Conservation (phyloP, 37 sponge, comb jelly and placozoan genomes). For the Mnemiopsis leidyi region DNA sequence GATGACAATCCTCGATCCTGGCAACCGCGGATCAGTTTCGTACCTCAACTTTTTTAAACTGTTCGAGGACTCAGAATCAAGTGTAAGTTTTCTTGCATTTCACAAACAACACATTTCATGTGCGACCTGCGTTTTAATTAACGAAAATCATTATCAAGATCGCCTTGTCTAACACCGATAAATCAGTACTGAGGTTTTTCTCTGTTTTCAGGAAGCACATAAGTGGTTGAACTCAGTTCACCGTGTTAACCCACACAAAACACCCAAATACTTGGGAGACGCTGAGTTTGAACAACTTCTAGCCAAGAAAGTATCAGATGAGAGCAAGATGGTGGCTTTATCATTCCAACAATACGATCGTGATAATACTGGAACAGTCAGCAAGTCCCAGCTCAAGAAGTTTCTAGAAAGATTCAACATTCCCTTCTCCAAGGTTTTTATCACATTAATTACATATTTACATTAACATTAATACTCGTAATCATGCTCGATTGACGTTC, state of each 20-base stretch:
- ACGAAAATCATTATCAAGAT: too few species aligned
- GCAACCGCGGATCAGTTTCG: background rate
- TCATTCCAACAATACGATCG: constrained; percentile 39
- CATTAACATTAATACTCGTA: too few species aligned
- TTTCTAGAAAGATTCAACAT: constrained; percentile 8
- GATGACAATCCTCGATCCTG: constrained; percentile 38
- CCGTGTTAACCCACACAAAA: background rate
- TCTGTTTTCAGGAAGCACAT: constrained; percentile 2
- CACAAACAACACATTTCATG: background rate
- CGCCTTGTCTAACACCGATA: background rate
- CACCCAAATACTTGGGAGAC: constrained; percentile 24
- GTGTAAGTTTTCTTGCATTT: background rate
- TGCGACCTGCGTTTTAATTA: too few species aligned
- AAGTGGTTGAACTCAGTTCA: constrained; percentile 65
- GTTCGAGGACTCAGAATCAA: constrained; percentile 53
- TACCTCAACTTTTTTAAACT: constrained; percentile 31
- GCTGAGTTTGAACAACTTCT: constrained; percentile 15
- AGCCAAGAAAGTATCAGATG: constrained; percentile 40
- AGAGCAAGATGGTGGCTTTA: constrained; percentile 27
- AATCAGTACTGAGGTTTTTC: background rate
- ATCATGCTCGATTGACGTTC: too few species aligned
- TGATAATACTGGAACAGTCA: constrained; percentile 23
- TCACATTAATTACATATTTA: too few species aligned
- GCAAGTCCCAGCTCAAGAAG: constrained; percentile 38
- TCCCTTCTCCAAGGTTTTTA: constrained; percentile 60